These are phyloP conservation scores for Patagioenas fasciata DNA, from an alignment of 2,113 vertebrate genomes.

Conservation along the genomic window DNA sequence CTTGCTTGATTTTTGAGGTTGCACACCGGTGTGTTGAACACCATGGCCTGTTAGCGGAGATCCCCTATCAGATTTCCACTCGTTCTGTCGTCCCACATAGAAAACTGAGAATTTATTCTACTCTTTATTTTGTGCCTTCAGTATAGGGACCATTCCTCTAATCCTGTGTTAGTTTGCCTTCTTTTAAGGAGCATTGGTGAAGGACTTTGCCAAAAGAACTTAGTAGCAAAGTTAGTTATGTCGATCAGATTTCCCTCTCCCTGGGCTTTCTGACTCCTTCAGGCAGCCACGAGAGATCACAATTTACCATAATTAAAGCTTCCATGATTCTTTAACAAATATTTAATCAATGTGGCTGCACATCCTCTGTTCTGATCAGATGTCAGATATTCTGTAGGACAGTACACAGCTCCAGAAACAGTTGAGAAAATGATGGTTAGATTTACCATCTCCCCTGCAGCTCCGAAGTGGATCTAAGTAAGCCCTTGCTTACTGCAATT, in stretches of 20 bases:
- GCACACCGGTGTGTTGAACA: not conserved
- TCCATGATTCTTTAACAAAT: not conserved
- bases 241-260: not conserved
- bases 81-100: not conserved
- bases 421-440: not conserved
- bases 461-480: not conserved
- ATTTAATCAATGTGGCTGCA: not conserved
- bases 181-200: not conserved
- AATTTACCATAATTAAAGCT: not conserved
- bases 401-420: not conserved
- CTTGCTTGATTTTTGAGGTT: not conserved
- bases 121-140: not conserved
- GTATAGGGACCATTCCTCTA: not conserved
- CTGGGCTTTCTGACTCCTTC: not conserved
- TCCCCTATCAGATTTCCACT: not conserved
- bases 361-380: not conserved
- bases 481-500: not conserved
- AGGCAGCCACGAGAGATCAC: not conserved
- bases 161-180: not conserved
- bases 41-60: not conserved
- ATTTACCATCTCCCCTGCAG: not conserved
- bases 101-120: not conserved
- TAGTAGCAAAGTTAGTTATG: fast-evolving
- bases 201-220: not conserved
- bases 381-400: not conserved